These are phyloP conservation scores for Anguilla anguilla DNA, from an alignment of 2,797 vertebrate genomes.

Conservation along the genomic window DNA sequence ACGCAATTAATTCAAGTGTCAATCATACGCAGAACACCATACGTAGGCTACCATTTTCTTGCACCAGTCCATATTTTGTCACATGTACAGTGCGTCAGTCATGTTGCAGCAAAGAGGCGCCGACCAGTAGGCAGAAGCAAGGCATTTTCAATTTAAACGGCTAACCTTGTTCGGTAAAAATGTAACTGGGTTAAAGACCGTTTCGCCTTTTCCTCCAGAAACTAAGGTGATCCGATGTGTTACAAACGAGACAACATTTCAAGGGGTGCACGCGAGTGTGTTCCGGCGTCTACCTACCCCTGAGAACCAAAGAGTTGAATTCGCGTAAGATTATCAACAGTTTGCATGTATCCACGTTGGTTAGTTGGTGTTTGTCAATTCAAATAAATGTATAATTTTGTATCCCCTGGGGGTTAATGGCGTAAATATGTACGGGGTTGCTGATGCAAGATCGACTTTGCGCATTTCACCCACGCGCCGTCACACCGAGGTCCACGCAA, in stretches of 20 bases:
- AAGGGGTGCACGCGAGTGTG: neutral
- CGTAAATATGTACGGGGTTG: neutral
- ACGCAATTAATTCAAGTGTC: neutral
- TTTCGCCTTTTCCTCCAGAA: neutral
- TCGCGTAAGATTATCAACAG: neutral
- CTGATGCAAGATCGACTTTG: slow-evolving; percentile 18
- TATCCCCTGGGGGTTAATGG: neutral
- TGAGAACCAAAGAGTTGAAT: neutral
- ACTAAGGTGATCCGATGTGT: neutral
- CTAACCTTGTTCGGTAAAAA: neutral
- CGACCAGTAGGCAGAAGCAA: neutral
- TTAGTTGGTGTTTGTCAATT: neutral
- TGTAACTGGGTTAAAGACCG: neutral
- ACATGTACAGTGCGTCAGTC: neutral
- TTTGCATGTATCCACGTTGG: neutral
- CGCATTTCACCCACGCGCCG: slow-evolving; percentile 5
- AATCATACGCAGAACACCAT: neutral
- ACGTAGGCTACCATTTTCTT: neutral
- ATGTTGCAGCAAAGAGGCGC: neutral
- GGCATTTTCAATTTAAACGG: neutral
- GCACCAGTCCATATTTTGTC: neutral
- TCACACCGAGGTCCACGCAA: neutral
- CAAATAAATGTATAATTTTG: neutral
- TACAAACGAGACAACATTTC: neutral
- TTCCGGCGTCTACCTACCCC: neutral